Percentiles rank a stretch among this genome's conserved stretches.
These are phyloP conservation scores for Uloborus diversus DNA, from an alignment of 1,140 invertebrate species.

Conservation along the genomic window DNA sequence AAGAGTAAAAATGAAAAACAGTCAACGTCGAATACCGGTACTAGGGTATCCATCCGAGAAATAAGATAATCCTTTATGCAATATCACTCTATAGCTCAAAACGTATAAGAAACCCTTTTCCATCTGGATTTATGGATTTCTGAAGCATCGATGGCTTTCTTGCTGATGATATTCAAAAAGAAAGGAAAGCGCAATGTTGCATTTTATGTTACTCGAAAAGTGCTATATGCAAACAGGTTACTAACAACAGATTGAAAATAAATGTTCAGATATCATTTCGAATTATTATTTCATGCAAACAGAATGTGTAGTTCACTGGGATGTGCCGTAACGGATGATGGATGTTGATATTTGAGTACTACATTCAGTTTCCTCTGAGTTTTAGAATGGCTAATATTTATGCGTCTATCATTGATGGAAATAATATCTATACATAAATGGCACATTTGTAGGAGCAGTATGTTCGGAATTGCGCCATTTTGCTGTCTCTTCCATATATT, in stretches of 20 bases:
- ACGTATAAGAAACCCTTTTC: background rate
- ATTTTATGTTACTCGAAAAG: background rate
- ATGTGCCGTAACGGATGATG: background rate
- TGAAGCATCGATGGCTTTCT: slow-evolving; percentile 17
- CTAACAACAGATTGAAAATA: slow-evolving; percentile 26
- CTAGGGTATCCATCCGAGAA: background rate
- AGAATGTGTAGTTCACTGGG: background rate
- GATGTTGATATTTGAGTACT: no score
- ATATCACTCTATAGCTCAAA: background rate
- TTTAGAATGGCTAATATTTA: no score
- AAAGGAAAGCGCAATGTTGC: background rate
- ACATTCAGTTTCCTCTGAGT: no score
- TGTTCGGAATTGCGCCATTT: no score
- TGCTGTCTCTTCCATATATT: no score
- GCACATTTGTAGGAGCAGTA: no score
- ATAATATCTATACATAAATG: no score
- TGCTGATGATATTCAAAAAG: background rate
- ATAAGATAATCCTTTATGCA: slow-evolving; percentile 15
- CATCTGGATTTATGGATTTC: slow-evolving; percentile 16
- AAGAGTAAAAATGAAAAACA: no score
- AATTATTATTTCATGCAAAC: background rate
- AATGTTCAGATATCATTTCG: background rate
- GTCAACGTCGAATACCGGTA: no score
- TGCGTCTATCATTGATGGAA: no score
- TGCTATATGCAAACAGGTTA: background rate